Percentiles rank a stretch among this genome's conserved stretches.
These are phyloP conservation scores for Hydropsyche betteni DNA, from an alignment of 2,888 invertebrate genomes.

Conservation along the genomic window DNA sequence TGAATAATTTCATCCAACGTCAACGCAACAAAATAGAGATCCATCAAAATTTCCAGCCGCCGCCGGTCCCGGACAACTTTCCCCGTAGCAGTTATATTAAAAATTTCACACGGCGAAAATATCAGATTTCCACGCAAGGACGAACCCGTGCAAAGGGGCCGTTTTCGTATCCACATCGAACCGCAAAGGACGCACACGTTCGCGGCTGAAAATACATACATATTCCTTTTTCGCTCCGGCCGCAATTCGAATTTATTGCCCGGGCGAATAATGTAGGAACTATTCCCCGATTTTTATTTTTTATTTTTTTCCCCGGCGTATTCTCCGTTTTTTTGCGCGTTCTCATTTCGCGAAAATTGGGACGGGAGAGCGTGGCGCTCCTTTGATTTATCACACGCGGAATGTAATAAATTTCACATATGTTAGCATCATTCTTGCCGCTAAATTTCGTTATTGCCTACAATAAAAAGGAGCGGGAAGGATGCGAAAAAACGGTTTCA, in stretches of 20 bases:
- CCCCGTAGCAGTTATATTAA: too few species aligned
- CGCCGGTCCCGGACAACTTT: too few species aligned
- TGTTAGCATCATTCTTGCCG: conserved; percentile 28
- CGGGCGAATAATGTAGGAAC: not conserved
- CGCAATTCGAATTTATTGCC: conserved; percentile 22
- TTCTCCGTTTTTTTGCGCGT: not conserved
- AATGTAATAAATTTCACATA: conserved; percentile 28
- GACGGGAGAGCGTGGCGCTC: not conserved
- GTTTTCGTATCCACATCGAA: not conserved
- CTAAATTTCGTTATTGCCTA: conserved; percentile 20
- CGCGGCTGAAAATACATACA: not conserved
- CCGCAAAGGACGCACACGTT: too few species aligned
- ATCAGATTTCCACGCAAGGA: conserved; percentile 8
- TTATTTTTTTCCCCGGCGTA: too few species aligned
- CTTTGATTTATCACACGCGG: conserved; percentile 24
- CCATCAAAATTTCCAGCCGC: too few species aligned
- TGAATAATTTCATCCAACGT: too few species aligned
- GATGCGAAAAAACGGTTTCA: not conserved
- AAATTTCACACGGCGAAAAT: not conserved
- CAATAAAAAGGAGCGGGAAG: not conserved
- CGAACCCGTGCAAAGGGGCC: too few species aligned
- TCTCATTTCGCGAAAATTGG: conserved; percentile 18
- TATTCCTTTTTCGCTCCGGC: not conserved
- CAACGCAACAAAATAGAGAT: too few species aligned
- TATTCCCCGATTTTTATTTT: not conserved